Conservation (phyloP, 2,113 vertebrate genomes). For the Aphelocoma coerulescens region DNA sequence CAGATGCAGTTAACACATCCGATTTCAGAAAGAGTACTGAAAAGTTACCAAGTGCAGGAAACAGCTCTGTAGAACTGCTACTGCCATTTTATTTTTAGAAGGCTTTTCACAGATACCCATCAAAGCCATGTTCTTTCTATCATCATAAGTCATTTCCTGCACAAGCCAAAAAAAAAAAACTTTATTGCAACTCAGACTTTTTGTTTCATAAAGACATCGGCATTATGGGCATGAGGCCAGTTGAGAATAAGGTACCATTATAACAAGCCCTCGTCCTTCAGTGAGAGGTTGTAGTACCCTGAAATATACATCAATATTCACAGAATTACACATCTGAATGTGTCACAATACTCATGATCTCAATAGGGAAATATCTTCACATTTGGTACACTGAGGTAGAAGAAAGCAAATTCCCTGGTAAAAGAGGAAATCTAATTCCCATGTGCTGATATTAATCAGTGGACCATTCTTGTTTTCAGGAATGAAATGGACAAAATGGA, state of each 20-base stretch:
- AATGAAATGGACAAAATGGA: neutral
- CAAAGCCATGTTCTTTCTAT: neutral
- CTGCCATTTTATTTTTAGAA: neutral
- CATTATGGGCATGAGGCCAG: accelerated
- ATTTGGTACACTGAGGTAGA: neutral
- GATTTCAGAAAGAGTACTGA: neutral
- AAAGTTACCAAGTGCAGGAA: neutral
- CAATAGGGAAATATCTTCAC: neutral
- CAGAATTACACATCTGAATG: neutral
- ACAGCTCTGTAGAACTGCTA: neutral
- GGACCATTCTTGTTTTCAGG: neutral
- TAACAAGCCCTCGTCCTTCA: neutral
- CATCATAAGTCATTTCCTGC: neutral
- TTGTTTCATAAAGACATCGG: neutral
- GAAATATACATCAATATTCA: neutral
- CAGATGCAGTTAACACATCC: neutral
- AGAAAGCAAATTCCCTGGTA: neutral
- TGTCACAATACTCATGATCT: neutral
- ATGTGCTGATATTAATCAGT: neutral
- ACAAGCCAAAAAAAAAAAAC: neutral
- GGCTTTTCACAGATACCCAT: neutral
- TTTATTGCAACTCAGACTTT: neutral
- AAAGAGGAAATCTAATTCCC: neutral
- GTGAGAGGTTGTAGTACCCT: neutral
- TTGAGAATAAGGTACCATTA: neutral